phyloP scores from a whole-genome alignment of 2,888 invertebrate species.

The Lepidonotus clava region DNA sequence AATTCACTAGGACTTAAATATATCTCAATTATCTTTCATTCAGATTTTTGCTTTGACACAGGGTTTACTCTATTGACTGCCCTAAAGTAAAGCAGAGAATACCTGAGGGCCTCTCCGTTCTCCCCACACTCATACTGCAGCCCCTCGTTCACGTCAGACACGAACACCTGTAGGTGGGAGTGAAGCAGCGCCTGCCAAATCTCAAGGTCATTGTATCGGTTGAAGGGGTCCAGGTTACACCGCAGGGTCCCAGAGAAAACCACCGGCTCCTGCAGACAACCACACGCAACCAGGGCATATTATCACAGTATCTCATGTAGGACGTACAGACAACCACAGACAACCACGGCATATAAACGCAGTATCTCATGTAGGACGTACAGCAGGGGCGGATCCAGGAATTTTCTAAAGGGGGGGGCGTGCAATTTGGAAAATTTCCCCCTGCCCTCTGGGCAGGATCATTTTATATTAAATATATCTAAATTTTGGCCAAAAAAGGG shows the following conservation, averaged over 20 bases:
- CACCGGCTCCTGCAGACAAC: background rate
- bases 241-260: conserved; percentile 26
- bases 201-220: background rate
- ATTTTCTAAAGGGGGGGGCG: background rate
- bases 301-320: no score
- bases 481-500: no score
- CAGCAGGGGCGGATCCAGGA: background rate
- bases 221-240: conserved; percentile 23
- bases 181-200: background rate
- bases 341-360: background rate
- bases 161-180: background rate
- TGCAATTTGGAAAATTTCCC: background rate
- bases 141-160: background rate
- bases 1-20: background rate
- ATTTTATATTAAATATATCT: no score
- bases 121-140: conserved; percentile 14
- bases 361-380: background rate
- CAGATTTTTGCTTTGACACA: background rate
- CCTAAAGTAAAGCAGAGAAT: background rate
- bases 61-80: background rate
- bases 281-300: background rate
- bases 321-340: background rate
- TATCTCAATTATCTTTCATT: background rate
- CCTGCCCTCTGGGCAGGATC: background rate
- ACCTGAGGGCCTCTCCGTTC: conserved; percentile 14